Percentiles rank a stretch among this genome's conserved stretches.
These are phyloP conservation scores for Camponotus floridanus DNA, from an alignment of 1,140 invertebrate genomes.

Conservation along the genomic window DNA sequence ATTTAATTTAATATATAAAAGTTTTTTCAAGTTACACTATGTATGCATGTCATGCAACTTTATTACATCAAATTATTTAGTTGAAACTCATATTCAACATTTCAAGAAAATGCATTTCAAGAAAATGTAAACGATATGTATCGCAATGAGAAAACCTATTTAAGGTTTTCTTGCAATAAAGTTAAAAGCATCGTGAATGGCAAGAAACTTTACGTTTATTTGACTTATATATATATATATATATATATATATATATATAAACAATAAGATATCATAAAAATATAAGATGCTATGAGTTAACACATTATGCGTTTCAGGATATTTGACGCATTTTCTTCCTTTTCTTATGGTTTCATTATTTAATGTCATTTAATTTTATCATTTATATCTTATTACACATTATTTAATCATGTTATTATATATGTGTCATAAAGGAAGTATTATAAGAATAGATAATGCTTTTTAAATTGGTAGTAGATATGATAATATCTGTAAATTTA, in stretches of 20 bases:
- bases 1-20: neutral
- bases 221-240: slow-evolving; percentile 37
- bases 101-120: slow-evolving; percentile 63
- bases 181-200: slow-evolving; percentile 70
- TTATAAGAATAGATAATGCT: neutral
- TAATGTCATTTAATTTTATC: too few species aligned
- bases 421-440: neutral
- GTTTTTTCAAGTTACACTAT: neutral
- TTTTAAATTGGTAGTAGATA: neutral
- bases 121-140: slow-evolving; percentile 27
- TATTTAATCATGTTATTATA: slow-evolving; percentile 8
- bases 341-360: neutral
- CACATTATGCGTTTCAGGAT: slow-evolving; percentile 23
- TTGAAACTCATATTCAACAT: slow-evolving; percentile 48
- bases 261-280: slow-evolving; percentile 63
- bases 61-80: neutral
- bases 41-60: neutral
- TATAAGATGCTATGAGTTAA: slow-evolving; percentile 38
- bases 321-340: neutral
- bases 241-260: slow-evolving; percentile 31
- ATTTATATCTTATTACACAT: too few species aligned
- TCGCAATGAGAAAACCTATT: slow-evolving; percentile 68
- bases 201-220: slow-evolving; percentile 57
- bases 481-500: neutral
- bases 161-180: slow-evolving; percentile 71